phyloP scores from a whole-genome alignment of 1,140 invertebrate species.

The Dreissena polymorpha region DNA sequence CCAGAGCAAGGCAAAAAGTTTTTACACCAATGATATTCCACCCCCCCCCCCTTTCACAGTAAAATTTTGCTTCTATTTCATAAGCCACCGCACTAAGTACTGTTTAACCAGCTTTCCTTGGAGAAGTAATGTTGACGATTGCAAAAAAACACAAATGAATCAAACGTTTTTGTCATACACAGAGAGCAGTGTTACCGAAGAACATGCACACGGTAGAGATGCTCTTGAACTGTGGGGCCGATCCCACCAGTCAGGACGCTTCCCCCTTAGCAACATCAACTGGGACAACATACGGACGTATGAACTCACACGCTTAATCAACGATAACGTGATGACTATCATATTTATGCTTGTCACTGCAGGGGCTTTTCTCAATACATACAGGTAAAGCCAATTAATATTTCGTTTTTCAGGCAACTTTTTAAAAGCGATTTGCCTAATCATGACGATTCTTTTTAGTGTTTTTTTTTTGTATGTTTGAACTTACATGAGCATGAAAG shows the following conservation, averaged over 20 bases:
- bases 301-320: conserved; percentile 20
- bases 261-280: conserved; percentile 58
- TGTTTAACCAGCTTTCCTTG: too few relatives aligned
- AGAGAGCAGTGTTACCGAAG: conserved; percentile 56
- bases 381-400: background rate
- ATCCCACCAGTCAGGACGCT: conserved; percentile 54
- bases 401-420: background rate
- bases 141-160: too few relatives aligned
- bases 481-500: background rate
- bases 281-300: conserved; percentile 39
- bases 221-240: conserved; percentile 55
- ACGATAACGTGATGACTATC: conserved; percentile 53
- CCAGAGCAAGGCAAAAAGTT: too few relatives aligned
- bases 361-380: conserved; percentile 48
- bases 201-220: conserved; percentile 55
- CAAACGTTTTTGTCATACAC: background rate
- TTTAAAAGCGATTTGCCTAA: background rate
- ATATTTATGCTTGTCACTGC: conserved; percentile 55
- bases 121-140: too few relatives aligned
- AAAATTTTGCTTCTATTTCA: too few relatives aligned
- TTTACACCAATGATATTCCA: too few relatives aligned
- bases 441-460: background rate
- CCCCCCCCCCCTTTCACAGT: too few relatives aligned
- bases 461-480: background rate
- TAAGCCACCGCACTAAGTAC: too few relatives aligned